Conservation (phyloP, 2,113 vertebrate genomes). For the Andinoacara biseriatus region DNA sequence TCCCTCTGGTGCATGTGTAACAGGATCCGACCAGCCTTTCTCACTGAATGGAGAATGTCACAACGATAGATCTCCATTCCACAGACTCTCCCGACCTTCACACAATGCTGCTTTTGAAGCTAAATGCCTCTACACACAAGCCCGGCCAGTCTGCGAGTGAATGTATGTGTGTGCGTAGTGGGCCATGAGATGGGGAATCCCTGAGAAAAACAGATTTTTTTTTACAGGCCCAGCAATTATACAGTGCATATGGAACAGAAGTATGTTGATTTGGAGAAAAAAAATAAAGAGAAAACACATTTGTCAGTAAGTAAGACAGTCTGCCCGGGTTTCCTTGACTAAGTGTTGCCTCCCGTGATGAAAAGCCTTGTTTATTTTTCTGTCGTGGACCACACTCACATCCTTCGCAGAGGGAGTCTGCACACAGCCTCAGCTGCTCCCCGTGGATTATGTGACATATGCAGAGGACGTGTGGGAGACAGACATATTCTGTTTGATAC, state of each 20-base stretch:
- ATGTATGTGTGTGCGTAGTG: constrained; percentile 1
- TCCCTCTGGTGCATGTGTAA: constrained; percentile 60
- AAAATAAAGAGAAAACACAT: constrained; percentile 27
- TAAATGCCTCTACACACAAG: constrained; percentile 56
- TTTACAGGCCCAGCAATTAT: constrained; percentile 58
- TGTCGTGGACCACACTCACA: constrained; percentile 51
- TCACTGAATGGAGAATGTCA: constrained; percentile 62
- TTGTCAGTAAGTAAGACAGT: constrained; percentile 30
- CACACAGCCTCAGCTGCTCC: constrained; percentile 60
- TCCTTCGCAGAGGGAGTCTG: constrained; percentile 43
- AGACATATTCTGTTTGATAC: constrained; percentile 59
- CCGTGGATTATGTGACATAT: constrained; percentile 70
- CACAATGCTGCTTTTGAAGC: constrained; percentile 75
- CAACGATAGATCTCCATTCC: constrained; percentile 61
- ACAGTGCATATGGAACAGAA: constrained; percentile 28
- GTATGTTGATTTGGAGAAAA: constrained; percentile 33
- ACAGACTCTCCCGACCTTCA: constrained; percentile 69
- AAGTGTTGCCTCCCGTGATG: constrained; percentile 62
- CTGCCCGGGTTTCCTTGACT: constrained; percentile 44
- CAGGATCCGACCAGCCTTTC: constrained; percentile 60
- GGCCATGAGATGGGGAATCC: constrained; percentile 61
- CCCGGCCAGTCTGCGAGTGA: neutral
- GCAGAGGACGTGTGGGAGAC: constrained; percentile 70
- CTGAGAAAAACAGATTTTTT: constrained; percentile 59
- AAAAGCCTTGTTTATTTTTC: constrained; percentile 67